Evolutionary conservation across 2,113 vertebrate genomes (phyloP).

Genomic region (Coregonus clupeaformis): DNA sequence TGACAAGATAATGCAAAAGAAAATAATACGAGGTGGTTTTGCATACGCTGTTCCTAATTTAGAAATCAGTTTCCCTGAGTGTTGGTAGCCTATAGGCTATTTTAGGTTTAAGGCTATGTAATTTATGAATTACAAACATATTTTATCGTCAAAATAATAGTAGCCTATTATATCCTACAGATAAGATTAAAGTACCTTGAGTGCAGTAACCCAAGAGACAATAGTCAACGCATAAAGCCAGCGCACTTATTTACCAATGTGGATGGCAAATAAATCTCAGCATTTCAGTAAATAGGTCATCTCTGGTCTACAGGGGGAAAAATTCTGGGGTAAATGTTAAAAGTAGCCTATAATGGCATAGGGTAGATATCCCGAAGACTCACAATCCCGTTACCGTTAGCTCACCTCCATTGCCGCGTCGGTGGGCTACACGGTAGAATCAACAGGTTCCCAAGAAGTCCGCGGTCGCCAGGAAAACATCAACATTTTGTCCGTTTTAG

Average conservation of each 20-base stretch:
- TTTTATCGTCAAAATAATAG: too few relatives aligned
- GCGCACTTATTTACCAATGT: not conserved
- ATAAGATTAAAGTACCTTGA: too few relatives aligned
- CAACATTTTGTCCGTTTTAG: slow-evolving; percentile 16
- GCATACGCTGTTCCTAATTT: too few relatives aligned
- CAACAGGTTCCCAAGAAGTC: slow-evolving; percentile 63
- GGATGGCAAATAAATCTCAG: not conserved
- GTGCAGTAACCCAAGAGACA: not conserved
- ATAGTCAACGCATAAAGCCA: not conserved
- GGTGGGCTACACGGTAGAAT: slow-evolving; percentile 32
- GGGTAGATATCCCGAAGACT: not conserved
- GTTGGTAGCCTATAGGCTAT: too few relatives aligned
- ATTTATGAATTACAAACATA: too few relatives aligned
- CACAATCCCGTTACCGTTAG: not conserved
- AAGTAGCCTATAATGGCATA: not conserved
- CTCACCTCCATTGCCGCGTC: slow-evolving; percentile 61
- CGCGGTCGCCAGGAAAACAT: not conserved
- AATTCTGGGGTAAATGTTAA: not conserved
- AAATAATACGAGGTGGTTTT: too few relatives aligned
- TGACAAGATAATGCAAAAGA: too few relatives aligned
- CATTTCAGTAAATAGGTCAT: not conserved
- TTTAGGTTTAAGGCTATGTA: too few relatives aligned
- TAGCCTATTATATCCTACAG: too few relatives aligned
- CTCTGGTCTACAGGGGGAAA: too few relatives aligned
- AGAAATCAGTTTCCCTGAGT: too few relatives aligned